Percentiles rank a stretch among this genome's conserved stretches.
Evolutionary conservation across 2,113 vertebrate species (phyloP).

Genomic region (Gobio gobio): DNA sequence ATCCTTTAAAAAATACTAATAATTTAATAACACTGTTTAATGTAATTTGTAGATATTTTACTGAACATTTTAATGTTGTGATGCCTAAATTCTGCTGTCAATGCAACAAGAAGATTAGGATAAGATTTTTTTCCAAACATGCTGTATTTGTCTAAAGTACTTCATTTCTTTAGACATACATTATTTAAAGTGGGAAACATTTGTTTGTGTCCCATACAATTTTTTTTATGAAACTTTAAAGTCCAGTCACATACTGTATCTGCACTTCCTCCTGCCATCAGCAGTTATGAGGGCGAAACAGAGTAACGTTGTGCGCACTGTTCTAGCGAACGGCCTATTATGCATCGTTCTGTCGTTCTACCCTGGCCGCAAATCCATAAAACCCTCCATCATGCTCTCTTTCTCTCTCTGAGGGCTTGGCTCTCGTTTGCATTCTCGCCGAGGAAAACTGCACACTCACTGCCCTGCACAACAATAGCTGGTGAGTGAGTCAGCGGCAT

Average conservation of each 20-base stretch:
- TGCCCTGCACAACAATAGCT: constrained; percentile 49
- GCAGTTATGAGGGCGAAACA: constrained; percentile 35
- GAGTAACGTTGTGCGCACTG: constrained; percentile 37
- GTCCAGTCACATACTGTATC: not conserved
- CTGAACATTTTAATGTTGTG: not conserved
- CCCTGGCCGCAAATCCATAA: constrained; percentile 23
- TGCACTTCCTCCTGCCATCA: not conserved
- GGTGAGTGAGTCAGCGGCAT: constrained; percentile 56
- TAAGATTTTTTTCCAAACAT: not conserved
- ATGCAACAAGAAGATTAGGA: not conserved
- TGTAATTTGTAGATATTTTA: not conserved
- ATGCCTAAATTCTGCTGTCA: not conserved
- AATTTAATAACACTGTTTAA: not conserved
- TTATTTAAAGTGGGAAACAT: not conserved
- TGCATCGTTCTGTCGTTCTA: not conserved
- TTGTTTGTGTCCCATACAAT: not conserved
- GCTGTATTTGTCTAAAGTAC: not conserved
- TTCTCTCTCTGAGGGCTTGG: constrained; percentile 27
- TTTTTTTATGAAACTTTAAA: not conserved
- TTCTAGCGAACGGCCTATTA: constrained; percentile 35
- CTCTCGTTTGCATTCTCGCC: constrained; percentile 21
- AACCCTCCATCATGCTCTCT: constrained; percentile 28
- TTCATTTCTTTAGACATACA: not conserved
- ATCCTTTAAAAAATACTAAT: not conserved
- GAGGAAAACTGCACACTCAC: constrained; percentile 47